A percentile compares a stretch with the other conserved stretches of the same genome.
Conservation (phyloP, 1,140 invertebrate species). For the Cephus cinctus region DNA sequence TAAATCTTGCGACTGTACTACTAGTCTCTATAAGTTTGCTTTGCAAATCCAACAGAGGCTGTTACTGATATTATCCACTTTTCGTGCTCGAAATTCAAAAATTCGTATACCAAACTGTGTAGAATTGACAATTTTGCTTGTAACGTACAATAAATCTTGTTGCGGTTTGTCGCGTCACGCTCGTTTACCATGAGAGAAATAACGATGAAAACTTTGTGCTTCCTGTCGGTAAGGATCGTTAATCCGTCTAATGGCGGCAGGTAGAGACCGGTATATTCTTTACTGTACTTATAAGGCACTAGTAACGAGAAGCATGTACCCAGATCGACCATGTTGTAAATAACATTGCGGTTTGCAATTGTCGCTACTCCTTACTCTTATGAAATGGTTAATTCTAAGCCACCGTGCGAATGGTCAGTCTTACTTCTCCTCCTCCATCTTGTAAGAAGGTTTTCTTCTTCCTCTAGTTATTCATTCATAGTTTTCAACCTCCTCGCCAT, state of each 20-base stretch:
- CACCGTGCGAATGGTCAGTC: constrained; percentile 6
- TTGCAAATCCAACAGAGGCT: too few species aligned
- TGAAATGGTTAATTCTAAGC: constrained; percentile 14
- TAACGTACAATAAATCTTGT: constrained; percentile 34
- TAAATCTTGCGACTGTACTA: too few species aligned
- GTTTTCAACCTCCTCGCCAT: background rate
- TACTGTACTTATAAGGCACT: too few species aligned
- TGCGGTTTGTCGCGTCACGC: constrained; percentile 29
- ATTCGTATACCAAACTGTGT: too few species aligned
- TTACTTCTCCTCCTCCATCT: background rate
- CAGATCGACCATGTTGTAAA: constrained; percentile 6
- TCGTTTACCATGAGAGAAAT: constrained; percentile 26
- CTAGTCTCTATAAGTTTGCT: too few species aligned
- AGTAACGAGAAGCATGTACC: too few species aligned
- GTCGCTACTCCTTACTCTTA: background rate
- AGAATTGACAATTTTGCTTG: too few species aligned
- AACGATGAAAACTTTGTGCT: constrained; percentile 24
- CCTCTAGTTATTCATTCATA: too few species aligned
- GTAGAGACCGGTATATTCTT: background rate
- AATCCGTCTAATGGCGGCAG: constrained; percentile 19
- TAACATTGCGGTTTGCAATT: constrained; percentile 14
- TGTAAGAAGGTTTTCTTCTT: too few species aligned
- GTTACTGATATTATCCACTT: too few species aligned
- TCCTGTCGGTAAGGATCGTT: background rate
- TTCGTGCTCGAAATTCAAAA: too few species aligned